Conservation (phyloP, 2,113 vertebrate genomes). For the Rallus limicola region DNA sequence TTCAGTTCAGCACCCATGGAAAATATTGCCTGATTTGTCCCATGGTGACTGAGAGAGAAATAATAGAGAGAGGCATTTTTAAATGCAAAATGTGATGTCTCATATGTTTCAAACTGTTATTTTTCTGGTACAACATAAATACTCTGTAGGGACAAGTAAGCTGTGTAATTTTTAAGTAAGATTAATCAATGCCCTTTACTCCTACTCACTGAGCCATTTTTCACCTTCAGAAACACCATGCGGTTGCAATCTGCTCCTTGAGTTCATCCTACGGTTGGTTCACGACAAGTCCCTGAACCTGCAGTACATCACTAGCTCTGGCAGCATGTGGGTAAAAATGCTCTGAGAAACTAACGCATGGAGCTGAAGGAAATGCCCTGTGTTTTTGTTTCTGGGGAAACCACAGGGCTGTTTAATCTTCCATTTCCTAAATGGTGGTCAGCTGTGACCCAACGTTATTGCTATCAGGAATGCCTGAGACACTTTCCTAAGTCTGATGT, state of each 20-base stretch:
- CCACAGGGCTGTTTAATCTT: background rate
- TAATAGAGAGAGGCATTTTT: background rate
- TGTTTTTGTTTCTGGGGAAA: background rate
- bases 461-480: background rate
- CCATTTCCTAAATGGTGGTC: constrained; percentile 5
- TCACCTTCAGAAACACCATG: background rate
- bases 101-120: background rate
- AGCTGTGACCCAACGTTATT: background rate
- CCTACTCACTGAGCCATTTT: background rate
- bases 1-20: background rate
- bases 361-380: background rate
- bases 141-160: background rate
- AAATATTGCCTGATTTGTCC: background rate
- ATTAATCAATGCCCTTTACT: background rate
- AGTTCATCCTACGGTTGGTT: background rate
- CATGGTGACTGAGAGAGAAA: background rate
- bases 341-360: background rate
- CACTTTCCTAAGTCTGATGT: background rate
- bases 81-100: background rate
- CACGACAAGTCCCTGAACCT: background rate
- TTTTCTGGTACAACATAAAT: background rate
- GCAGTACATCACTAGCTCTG: background rate
- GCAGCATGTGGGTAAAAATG: background rate
- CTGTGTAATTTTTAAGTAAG: background rate
- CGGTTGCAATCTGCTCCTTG: background rate